Percentiles rank a stretch among this genome's conserved stretches.
phyloP scores from a whole-genome alignment of 1,140 invertebrate species.

The Polypedilum pembai region DNA sequence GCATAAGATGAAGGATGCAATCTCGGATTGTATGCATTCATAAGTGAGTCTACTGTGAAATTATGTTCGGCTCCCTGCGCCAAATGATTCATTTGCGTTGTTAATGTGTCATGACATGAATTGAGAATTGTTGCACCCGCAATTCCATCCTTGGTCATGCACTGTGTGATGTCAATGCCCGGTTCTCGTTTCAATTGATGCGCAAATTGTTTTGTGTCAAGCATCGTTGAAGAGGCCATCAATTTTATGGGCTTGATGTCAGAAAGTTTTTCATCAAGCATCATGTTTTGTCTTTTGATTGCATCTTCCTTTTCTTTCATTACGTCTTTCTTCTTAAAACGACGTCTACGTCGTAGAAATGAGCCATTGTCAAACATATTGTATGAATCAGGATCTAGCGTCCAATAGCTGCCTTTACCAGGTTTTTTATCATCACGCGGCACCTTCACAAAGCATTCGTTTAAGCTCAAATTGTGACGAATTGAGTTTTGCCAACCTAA shows the following conservation, averaged over 20 bases:
- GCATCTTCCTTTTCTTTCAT: constrained; percentile 81
- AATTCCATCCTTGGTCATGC: constrained; percentile 28
- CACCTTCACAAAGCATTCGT: constrained; percentile 98
- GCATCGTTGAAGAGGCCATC: constrained; percentile 40
- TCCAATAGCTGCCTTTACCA: constrained; percentile 97
- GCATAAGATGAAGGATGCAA: constrained; percentile 43
- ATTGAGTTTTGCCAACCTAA: constrained; percentile 89
- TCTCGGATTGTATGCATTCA: constrained; percentile 43
- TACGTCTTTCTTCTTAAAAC: constrained; percentile 95
- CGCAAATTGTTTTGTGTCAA: constrained; percentile 34
- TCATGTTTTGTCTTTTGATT: constrained; percentile 57
- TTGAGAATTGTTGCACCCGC: constrained; percentile 36
- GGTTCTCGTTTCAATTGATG: constrained; percentile 31
- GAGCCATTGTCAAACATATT: constrained; percentile 99
- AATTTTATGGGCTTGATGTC: constrained; percentile 43
- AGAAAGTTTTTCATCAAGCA: constrained; percentile 43
- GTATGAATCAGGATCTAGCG: constrained; percentile 88
- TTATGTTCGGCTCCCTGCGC: constrained; percentile 38
- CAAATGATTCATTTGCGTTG: constrained; percentile 41
- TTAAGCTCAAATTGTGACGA: constrained; percentile 92
- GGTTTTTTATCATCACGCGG: constrained; percentile 86
- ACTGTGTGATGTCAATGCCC: constrained; percentile 39
- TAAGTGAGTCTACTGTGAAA: constrained; percentile 43
- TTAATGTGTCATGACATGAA: constrained; percentile 42
- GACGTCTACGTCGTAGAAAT: constrained; percentile 77